phyloP scores from a whole-genome alignment of 2,888 invertebrate genomes.

The Cataglyphis livida region DNA sequence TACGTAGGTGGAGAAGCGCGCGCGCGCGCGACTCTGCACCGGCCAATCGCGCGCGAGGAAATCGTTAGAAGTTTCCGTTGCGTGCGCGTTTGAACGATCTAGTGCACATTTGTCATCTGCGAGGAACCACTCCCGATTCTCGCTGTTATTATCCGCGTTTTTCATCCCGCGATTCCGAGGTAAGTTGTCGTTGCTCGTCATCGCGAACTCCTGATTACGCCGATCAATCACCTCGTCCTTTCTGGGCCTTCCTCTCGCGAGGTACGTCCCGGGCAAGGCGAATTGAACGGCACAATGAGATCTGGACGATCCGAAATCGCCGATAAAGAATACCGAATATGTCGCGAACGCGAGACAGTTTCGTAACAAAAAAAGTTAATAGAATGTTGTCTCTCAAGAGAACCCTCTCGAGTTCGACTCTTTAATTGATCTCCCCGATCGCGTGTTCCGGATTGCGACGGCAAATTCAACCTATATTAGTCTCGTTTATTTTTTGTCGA shows the following conservation, averaged over 20 bases:
- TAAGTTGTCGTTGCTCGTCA: constrained; percentile 63
- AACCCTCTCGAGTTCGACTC: constrained; percentile 13
- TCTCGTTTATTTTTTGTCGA: background rate
- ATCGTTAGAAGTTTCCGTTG: constrained; percentile 80
- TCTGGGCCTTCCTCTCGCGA: background rate
- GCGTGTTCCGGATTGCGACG: background rate
- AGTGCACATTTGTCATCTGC: constrained; percentile 80
- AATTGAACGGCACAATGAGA: too few relatives aligned
- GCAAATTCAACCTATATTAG: background rate
- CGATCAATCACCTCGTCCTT: background rate
- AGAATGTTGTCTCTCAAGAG: constrained; percentile 63
- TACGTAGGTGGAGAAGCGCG: constrained; percentile 32
- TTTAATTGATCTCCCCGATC: constrained; percentile 17
- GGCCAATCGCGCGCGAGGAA: constrained; percentile 71
- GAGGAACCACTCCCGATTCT: constrained; percentile 78
- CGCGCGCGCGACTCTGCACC: constrained; percentile 13
- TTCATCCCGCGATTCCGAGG: constrained; percentile 56
- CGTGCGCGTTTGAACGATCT: constrained; percentile 77
- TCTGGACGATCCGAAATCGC: constrained; percentile 26
- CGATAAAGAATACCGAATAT: constrained; percentile 66
- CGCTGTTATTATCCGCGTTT: constrained; percentile 69
- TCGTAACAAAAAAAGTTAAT: constrained; percentile 67
- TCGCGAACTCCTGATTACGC: background rate
- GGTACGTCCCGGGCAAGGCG: background rate
- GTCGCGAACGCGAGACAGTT: constrained; percentile 65